phyloP scores from a whole-genome alignment of 1,140 invertebrate genomes.

The Solen grandis region DNA sequence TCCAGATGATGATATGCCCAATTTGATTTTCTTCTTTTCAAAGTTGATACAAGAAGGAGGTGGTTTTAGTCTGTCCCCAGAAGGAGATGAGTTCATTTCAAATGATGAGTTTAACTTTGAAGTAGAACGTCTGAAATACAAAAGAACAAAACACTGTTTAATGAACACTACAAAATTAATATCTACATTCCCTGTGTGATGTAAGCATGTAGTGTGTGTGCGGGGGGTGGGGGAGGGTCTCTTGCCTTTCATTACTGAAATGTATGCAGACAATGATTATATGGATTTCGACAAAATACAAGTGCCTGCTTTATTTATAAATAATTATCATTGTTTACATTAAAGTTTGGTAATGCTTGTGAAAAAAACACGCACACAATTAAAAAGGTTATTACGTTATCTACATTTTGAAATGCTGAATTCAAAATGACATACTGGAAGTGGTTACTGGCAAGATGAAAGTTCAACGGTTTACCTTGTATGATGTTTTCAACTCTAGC shows the following conservation, averaged over 20 bases:
- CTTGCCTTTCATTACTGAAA: neutral
- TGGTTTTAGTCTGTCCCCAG: conserved; percentile 65
- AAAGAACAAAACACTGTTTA: neutral
- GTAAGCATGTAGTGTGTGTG: neutral
- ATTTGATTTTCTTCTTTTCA: conserved; percentile 70
- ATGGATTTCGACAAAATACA: neutral
- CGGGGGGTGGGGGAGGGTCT: neutral
- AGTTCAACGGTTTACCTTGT: too few species aligned
- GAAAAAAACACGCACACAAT: too few species aligned
- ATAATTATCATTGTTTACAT: too few species aligned
- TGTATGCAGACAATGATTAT: neutral
- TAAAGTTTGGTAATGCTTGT: too few species aligned
- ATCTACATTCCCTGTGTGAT: too few species aligned
- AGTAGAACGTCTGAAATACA: conserved; percentile 55
- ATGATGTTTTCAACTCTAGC: too few species aligned
- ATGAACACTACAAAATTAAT: neutral
- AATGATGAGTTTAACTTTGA: conserved; percentile 55
- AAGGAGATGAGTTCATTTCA: conserved; percentile 36
- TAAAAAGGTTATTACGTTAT: too few species aligned
- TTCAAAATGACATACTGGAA: too few species aligned
- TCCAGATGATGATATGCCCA: conserved; percentile 34
- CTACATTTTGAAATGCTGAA: too few species aligned
- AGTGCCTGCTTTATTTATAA: too few species aligned
- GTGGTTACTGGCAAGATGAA: too few species aligned
- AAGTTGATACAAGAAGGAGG: conserved; percentile 72